A percentile compares a stretch with the other conserved stretches of the same genome.
Conservation (phyloP, 1,140 invertebrate genomes). For the Macrotrachela quadricornifera region DNA sequence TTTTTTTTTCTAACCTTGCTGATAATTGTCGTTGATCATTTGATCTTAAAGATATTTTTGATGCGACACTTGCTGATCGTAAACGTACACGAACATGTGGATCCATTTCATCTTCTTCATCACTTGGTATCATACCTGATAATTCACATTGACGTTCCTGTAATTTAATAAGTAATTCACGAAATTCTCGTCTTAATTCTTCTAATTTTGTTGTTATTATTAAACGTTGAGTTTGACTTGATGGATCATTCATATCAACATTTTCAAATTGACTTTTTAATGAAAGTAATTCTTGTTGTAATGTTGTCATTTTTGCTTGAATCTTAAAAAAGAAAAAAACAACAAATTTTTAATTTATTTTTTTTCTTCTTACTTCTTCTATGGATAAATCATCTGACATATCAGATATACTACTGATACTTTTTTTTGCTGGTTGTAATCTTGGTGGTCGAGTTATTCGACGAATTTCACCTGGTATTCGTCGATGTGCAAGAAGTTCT, state of each 20-base stretch:
- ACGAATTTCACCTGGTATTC: constrained; percentile 6
- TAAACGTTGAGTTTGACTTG: neutral
- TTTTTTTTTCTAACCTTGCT: too few relatives aligned
- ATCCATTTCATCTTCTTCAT: constrained; percentile 8
- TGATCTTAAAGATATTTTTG: neutral
- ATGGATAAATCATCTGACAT: neutral
- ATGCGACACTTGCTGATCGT: neutral
- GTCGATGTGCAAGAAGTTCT: constrained; percentile 3
- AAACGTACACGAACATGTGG: neutral
- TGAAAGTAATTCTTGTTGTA: constrained; percentile 1
- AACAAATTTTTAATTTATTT: neutral
- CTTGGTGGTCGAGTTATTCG: neutral
- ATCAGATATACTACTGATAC: neutral
- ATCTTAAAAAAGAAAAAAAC: neutral
- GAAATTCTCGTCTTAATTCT: constrained; percentile 1
- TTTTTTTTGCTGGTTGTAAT: neutral
- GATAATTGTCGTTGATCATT: neutral
- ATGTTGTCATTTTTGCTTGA: constrained; percentile 2
- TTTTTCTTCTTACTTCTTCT: neutral
- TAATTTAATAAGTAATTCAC: neutral
- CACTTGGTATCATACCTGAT: constrained; percentile 1
- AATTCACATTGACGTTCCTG: neutral
- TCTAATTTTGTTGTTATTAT: constrained; percentile 5
- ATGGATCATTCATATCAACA: neutral
- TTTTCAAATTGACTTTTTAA: neutral